phyloP scores from a whole-genome alignment of 2,797 vertebrate species.

The Microchirus variegatus region DNA sequence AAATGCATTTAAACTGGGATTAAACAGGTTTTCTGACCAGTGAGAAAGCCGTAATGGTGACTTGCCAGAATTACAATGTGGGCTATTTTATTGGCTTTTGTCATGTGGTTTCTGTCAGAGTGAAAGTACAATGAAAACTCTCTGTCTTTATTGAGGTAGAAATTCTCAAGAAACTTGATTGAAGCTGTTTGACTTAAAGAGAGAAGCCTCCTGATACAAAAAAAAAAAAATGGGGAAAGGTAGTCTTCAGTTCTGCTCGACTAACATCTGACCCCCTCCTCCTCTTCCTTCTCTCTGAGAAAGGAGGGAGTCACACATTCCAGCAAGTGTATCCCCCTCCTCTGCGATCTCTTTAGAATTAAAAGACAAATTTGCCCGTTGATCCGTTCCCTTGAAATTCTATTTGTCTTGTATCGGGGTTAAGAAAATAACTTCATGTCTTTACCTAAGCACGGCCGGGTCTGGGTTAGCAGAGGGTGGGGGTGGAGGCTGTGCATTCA shows the following conservation, averaged over 20 bases:
- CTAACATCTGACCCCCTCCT: constrained; percentile 38
- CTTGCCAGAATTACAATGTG: constrained; percentile 55
- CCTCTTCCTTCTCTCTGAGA: constrained; percentile 34
- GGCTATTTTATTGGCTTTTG: constrained; percentile 62
- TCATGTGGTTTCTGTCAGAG: constrained; percentile 68
- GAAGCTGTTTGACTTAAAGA: constrained; percentile 56
- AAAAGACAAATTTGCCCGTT: constrained; percentile 73
- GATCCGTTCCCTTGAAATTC: constrained; percentile 62
- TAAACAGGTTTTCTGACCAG: too few species aligned
- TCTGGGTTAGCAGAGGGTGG: constrained; percentile 35
- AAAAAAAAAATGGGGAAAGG: constrained; percentile 68
- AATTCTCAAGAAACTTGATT: constrained; percentile 55
- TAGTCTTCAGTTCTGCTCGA: constrained; percentile 71
- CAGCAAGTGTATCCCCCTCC: constrained; percentile 50
- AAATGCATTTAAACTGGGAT: too few species aligned
- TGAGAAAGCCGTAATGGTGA: too few species aligned
- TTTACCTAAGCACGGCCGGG: constrained; percentile 56
- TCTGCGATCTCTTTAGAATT: constrained; percentile 64
- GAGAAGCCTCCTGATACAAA: constrained; percentile 69
- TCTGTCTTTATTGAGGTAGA: constrained; percentile 55
- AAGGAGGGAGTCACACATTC: constrained; percentile 73
- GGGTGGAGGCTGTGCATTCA: constrained; percentile 36
- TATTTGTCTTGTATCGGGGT: constrained; percentile 71
- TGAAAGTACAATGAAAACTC: constrained; percentile 64
- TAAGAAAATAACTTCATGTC: constrained; percentile 72